Evolutionary conservation across 2,797 vertebrate genomes (phyloP).

Genomic region (Vireo griseus): DNA sequence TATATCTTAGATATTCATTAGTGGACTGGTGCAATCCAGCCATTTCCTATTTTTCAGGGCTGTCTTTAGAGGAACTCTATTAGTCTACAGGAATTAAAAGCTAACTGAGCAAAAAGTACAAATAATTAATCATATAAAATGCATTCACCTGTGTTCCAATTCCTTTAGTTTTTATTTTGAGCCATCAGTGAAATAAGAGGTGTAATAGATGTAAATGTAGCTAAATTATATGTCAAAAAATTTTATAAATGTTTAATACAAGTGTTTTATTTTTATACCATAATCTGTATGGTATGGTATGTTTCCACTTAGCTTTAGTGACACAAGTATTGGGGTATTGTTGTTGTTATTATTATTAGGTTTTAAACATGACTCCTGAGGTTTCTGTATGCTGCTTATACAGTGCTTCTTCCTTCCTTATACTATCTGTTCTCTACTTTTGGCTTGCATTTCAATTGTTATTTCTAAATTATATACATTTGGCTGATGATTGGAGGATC

Average conservation of each 20-base stretch:
- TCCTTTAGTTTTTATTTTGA: background rate
- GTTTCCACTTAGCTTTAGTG: background rate
- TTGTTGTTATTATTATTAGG: background rate
- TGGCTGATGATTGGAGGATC: background rate
- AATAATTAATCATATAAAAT: background rate
- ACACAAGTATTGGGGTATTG: background rate
- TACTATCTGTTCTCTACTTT: conserved; percentile 27
- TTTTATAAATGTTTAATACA: background rate
- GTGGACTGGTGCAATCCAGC: background rate
- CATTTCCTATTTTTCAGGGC: background rate
- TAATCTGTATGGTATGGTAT: background rate
- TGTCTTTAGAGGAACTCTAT: background rate
- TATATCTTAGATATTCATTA: background rate
- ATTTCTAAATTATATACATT: background rate
- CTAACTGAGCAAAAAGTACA: background rate
- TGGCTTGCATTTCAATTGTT: background rate
- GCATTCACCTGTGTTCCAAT: background rate
- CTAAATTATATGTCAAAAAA: background rate
- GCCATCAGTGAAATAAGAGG: background rate
- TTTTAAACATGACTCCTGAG: background rate
- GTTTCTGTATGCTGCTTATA: background rate
- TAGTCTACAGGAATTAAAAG: background rate
- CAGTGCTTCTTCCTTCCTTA: background rate
- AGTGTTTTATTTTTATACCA: background rate
- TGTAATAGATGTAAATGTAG: background rate